Evolutionary conservation across 2,113 vertebrate genomes (phyloP).

Genomic region (Zosterops japonicus): DNA sequence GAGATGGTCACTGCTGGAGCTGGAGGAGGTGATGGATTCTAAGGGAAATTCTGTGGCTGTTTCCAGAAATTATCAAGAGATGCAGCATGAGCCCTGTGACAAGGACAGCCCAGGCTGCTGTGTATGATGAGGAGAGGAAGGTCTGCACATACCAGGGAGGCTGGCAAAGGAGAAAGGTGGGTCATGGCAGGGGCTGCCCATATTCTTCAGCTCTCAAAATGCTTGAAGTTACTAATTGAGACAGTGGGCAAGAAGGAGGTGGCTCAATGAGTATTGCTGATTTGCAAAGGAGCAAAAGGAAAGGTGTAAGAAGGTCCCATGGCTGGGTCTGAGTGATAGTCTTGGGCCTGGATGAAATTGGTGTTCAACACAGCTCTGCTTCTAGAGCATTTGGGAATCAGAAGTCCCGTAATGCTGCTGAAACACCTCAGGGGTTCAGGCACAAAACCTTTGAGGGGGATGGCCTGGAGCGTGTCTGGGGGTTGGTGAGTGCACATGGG

Average conservation of each 20-base stretch:
- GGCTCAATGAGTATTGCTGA: background rate
- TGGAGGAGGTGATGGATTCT: background rate
- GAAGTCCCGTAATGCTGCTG: background rate
- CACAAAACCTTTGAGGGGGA: background rate
- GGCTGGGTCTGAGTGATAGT: background rate
- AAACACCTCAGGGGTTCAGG: background rate
- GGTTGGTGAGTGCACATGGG: rapidly evolving
- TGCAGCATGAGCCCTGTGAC: background rate
- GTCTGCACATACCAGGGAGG: background rate
- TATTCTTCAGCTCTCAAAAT: background rate
- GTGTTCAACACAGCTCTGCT: background rate
- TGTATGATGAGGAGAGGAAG: background rate
- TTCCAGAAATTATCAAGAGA: background rate
- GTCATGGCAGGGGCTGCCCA: background rate
- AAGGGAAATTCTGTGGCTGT: background rate
- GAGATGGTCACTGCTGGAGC: background rate
- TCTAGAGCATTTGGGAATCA: background rate
- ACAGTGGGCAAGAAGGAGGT: background rate
- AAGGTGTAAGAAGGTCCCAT: background rate
- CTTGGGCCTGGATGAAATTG: background rate
- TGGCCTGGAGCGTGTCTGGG: background rate
- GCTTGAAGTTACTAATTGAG: background rate
- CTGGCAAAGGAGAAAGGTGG: background rate
- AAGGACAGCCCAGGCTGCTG: background rate
- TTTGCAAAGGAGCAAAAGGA: background rate